phyloP scores from a whole-genome alignment of 1,140 invertebrate species.

The Luehdorfia chinensis region DNA sequence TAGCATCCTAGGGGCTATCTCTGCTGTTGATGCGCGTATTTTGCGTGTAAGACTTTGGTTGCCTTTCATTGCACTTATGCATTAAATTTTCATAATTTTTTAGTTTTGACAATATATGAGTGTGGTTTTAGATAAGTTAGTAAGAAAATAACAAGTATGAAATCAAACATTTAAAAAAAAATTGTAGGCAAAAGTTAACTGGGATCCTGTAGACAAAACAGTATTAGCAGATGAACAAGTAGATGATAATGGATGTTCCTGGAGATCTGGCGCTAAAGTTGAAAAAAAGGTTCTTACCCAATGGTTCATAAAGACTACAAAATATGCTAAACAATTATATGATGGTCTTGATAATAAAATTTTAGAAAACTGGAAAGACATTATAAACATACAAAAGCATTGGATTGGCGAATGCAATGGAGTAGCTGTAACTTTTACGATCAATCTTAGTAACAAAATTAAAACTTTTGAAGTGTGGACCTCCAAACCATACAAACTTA shows the following conservation, averaged over 20 bases:
- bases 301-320: slow-evolving; percentile 97
- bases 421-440: slow-evolving; percentile 84
- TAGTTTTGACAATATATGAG: too few species aligned
- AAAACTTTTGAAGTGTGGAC: slow-evolving; percentile 85
- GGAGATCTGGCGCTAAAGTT: slow-evolving; percentile 97
- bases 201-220: slow-evolving; percentile 99
- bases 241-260: slow-evolving; percentile 92
- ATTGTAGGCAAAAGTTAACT: slow-evolving; percentile 91
- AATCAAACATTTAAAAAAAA: too few species aligned
- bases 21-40: too few species aligned
- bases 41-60: too few species aligned
- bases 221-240: slow-evolving; percentile 99
- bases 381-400: slow-evolving; percentile 92
- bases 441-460: slow-evolving; percentile 69
- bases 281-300: slow-evolving; percentile 93
- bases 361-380: slow-evolving; percentile 89
- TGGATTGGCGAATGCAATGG: slow-evolving; percentile 98
- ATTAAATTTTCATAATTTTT: too few species aligned
- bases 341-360: slow-evolving; percentile 85
- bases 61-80: too few species aligned
- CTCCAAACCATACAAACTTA: slow-evolving; percentile 84
- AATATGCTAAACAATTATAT: slow-evolving; percentile 88
- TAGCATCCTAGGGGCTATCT: too few species aligned
- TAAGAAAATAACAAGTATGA: too few species aligned
- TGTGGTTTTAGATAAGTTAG: too few species aligned